phyloP scores from a whole-genome alignment of 2,888 invertebrate genomes.

The Melolontha melolontha region DNA sequence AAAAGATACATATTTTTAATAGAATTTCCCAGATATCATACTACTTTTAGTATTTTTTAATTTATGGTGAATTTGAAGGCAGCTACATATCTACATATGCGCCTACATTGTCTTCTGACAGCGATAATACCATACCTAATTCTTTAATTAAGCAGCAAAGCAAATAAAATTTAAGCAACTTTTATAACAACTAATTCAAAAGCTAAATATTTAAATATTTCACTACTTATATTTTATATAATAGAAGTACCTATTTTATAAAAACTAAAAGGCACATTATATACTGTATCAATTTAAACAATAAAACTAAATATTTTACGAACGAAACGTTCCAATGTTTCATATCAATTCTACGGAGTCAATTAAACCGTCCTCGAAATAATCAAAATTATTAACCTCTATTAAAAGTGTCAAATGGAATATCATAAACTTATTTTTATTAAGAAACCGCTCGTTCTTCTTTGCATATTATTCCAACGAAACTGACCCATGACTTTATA shows the following conservation, averaged over 20 bases:
- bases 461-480: neutral
- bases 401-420: slow-evolving; percentile 48
- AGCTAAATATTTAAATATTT: too few relatives aligned
- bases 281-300: neutral
- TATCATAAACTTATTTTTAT: slow-evolving; percentile 27
- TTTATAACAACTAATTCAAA: neutral
- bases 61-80: too few relatives aligned
- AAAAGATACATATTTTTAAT: too few relatives aligned
- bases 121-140: neutral
- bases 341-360: slow-evolving; percentile 27
- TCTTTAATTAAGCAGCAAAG: neutral
- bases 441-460: slow-evolving; percentile 5
- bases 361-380: slow-evolving; percentile 53
- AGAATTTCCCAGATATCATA: too few relatives aligned
- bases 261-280: too few relatives aligned
- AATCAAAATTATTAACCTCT: slow-evolving; percentile 53
- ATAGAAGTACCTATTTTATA: too few relatives aligned
- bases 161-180: slow-evolving; percentile 13
- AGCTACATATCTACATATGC: too few relatives aligned
- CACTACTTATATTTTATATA: neutral
- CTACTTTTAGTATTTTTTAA: too few relatives aligned
- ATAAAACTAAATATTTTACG: slow-evolving; percentile 12
- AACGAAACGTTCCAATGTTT: slow-evolving; percentile 10
- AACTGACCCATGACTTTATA: neutral
- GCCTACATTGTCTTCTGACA: too few relatives aligned